Base-by-base conservation (phyloP, 1,140 invertebrate genomes). In the Sogatella furcifera region DNA sequence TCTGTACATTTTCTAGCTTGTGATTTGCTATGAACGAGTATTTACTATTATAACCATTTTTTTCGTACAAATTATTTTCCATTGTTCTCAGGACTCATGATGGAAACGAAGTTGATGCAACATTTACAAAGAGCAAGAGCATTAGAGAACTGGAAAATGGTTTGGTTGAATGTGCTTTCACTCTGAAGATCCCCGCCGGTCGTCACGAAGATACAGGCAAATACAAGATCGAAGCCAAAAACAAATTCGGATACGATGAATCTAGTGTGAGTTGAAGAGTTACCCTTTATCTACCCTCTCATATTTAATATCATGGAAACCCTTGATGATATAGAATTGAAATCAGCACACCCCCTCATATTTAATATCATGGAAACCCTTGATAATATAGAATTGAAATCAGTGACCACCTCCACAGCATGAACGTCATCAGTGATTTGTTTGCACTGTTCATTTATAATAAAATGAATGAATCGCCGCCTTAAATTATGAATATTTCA, bases 171-270 rank as follows among this genome's bases (percentile, higher is more conserved):
- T 89, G 85, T 66, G 84, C 80, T 1, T 88, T 82, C 69, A 81
- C 80, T 0, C 67, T 92, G 13, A 81, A 79, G 34, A 81, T 91
- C 55, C 80, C 81, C 2, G 78, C 80, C 67, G 83, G 82, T 65
- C 80, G 81, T 57, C 80, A 84, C 62, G 77, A 80, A 34, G 89
- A 95, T 71, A 86, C 86, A 28, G 92, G 92, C 2, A 80, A 83
- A 52, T 95, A 93, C 71, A 83, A 81, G 1, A 73, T 93, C n/a
- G 79, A 82, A 68, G 83, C 87, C 0, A 82, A 81, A 64, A 93
- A 93, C 72, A 83, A 89, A 67, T 85, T 84, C 69, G 90, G 89
- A 5, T 78, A 86, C 59, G 78, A 78, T 19, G 80, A 83, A 67
- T 80, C 82, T 52, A 83, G 80, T 52, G 78, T 80, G 64, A 75